Percentiles rank a stretch among this genome's conserved stretches.
Conservation (phyloP, 2,888 invertebrate genomes). For the Sphecodes monilicornis region DNA sequence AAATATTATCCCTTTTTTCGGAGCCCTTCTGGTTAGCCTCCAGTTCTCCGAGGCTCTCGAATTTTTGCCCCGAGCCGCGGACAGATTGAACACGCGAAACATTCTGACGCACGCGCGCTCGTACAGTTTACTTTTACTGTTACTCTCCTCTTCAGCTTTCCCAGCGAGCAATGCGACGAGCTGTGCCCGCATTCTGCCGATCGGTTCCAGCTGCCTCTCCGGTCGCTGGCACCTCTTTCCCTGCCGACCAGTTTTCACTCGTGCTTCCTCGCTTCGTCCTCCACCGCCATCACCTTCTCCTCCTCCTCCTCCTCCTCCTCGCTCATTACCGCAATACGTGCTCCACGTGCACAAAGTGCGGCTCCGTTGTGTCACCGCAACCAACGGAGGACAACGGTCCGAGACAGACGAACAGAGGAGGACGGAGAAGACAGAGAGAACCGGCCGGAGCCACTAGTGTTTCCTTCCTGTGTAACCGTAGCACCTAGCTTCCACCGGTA, state of each 20-base stretch:
- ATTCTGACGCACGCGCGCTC: neutral
- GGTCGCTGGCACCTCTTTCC: constrained; percentile 7
- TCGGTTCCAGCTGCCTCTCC: constrained; percentile 25
- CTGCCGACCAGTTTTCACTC: constrained; percentile 52
- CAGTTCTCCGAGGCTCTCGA: neutral
- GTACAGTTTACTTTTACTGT: neutral
- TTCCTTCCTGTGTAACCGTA: constrained; percentile 84
- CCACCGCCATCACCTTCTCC: neutral
- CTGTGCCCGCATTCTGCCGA: constrained; percentile 23
- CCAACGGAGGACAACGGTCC: constrained; percentile 15
- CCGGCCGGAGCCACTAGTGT: constrained; percentile 78
- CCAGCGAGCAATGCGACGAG: constrained; percentile 17
- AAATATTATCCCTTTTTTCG: constrained; percentile 26
- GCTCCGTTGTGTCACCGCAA: constrained; percentile 62
- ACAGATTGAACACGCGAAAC: neutral
- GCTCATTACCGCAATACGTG: constrained; percentile 63
- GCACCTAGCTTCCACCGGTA: constrained; percentile 78
- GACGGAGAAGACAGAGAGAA: constrained; percentile 37
- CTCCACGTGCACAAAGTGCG: constrained; percentile 54
- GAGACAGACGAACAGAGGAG: constrained; percentile 23
- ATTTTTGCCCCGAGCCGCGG: neutral
- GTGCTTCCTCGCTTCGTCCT: constrained; percentile 7
- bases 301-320: neutral
- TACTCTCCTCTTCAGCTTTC: neutral
- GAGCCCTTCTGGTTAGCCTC: constrained; percentile 3